These are phyloP conservation scores for Eupithecia exiguata DNA, from an alignment of 2,888 invertebrate genomes.

Conservation along the genomic window DNA sequence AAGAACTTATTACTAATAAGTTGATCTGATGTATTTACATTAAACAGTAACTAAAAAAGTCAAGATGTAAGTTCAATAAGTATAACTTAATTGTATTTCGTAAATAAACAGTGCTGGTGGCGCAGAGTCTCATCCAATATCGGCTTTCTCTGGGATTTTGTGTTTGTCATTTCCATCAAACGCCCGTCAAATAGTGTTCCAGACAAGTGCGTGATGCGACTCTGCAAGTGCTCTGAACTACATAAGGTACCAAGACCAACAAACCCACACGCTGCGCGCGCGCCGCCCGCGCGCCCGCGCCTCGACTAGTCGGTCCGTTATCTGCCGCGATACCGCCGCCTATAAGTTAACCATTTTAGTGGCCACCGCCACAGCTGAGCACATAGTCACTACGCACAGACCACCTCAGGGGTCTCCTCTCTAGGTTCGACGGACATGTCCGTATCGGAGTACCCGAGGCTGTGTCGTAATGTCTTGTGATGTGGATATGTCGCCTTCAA, in stretches of 20 bases:
- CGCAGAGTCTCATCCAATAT: neutral
- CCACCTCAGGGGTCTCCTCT: conserved; percentile 27
- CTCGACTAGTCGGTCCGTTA: conserved; percentile 38
- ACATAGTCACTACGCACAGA: conserved; percentile 16
- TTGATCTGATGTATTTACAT: neutral
- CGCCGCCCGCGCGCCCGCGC: conserved; percentile 20
- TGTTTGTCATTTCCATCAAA: neutral
- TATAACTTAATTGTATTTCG: neutral
- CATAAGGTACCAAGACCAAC: conserved; percentile 26
- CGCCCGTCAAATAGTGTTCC: conserved; percentile 1
- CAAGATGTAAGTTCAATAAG: neutral
- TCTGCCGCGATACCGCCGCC: conserved; percentile 40
- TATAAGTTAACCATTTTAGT: conserved; percentile 46
- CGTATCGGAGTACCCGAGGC: conserved; percentile 17
- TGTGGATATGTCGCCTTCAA: conserved; percentile 14
- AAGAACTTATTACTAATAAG: too few relatives aligned
- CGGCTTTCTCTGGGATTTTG: neutral
- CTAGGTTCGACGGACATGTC: conserved; percentile 17
- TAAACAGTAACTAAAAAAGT: neutral
- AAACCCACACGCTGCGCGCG: conserved; percentile 1
- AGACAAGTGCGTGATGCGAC: conserved; percentile 26
- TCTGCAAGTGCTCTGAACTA: conserved; percentile 31
- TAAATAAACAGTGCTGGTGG: neutral
- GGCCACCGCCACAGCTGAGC: conserved; percentile 27
- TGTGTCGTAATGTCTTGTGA: conserved; percentile 18